Conservation (phyloP, 1,140 invertebrate species). For the Ips typographus region DNA sequence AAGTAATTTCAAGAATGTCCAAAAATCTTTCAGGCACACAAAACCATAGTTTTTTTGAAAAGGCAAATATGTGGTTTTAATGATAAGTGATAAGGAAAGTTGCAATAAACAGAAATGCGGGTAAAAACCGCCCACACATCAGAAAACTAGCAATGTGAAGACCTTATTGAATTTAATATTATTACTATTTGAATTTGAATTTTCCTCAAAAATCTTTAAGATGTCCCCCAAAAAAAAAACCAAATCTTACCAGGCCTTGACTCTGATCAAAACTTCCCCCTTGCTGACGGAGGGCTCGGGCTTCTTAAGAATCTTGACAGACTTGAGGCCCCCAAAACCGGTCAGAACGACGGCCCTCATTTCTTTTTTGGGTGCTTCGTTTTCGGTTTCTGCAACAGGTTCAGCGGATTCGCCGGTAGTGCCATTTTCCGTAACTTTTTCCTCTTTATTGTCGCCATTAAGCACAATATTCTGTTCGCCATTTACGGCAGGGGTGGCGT, state of each 20-base stretch:
- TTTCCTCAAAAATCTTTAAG: background rate
- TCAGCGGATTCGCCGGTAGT: constrained; percentile 54
- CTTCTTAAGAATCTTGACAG: constrained; percentile 78
- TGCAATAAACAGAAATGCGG: too few species aligned
- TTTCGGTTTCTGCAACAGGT: constrained; percentile 55
- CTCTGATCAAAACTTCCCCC: constrained; percentile 79
- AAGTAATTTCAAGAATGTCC: too few species aligned
- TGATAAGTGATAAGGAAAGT: too few species aligned
- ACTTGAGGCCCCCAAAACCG: constrained; percentile 81
- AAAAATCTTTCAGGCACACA: too few species aligned
- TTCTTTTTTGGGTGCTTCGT: constrained; percentile 72
- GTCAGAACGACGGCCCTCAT: constrained; percentile 81
- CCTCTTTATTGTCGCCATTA: constrained; percentile 51
- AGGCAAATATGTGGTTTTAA: too few species aligned
- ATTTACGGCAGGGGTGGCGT: constrained; percentile 54
- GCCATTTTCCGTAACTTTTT: constrained; percentile 56
- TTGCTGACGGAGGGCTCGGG: constrained; percentile 72
- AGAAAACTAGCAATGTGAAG: too few species aligned
- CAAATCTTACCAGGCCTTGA: constrained; percentile 79
- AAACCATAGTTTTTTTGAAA: too few species aligned
- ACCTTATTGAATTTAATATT: too few species aligned
- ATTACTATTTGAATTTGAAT: background rate
- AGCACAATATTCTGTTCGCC: constrained; percentile 52
- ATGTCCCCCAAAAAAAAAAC: too few species aligned
- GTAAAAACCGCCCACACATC: too few species aligned